These are phyloP conservation scores for Stegastes partitus DNA, from an alignment of 2,113 vertebrate genomes.

Conservation along the genomic window DNA sequence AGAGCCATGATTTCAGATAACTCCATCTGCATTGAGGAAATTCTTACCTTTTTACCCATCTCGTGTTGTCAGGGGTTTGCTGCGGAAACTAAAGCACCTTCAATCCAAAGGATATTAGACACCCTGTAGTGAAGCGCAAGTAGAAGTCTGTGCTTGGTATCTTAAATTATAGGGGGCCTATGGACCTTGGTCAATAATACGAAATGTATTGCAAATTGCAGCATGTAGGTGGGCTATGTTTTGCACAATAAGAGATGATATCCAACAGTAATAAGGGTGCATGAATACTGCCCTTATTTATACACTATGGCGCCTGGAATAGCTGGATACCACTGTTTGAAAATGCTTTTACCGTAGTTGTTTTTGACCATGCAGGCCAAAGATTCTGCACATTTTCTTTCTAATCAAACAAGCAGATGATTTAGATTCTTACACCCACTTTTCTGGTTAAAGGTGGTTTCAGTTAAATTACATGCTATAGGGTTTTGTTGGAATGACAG, in stretches of 20 bases:
- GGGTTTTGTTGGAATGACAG: neutral
- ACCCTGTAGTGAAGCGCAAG: conserved; percentile 63
- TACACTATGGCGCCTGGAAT: conserved; percentile 40
- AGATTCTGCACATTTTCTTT: conserved; percentile 13
- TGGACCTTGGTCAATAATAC: conserved; percentile 72
- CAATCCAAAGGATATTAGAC: conserved; percentile 71
- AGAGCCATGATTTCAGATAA: conserved; percentile 70
- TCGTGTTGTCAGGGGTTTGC: conserved; percentile 56
- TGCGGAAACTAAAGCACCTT: conserved; percentile 64
- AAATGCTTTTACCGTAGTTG: conserved; percentile 33
- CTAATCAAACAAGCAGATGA: neutral
- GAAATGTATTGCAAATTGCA: conserved; percentile 73
- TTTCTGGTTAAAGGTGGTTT: conserved; percentile 10
- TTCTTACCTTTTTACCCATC: conserved; percentile 72
- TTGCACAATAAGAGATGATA: conserved; percentile 61
- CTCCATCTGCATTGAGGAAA: conserved; percentile 77
- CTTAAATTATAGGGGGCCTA: conserved; percentile 67
- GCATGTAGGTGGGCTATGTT: conserved; percentile 64
- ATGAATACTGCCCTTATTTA: conserved; percentile 53
- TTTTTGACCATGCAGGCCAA: conserved; percentile 21
- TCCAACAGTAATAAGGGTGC: conserved; percentile 59
- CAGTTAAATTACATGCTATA: conserved; percentile 24
- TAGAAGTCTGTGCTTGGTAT: conserved; percentile 54
- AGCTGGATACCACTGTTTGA: conserved; percentile 8
- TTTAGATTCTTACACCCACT: neutral